These are phyloP conservation scores for Cerastis rubricosa DNA, from an alignment of 2,888 invertebrate species.

Conservation along the genomic window DNA sequence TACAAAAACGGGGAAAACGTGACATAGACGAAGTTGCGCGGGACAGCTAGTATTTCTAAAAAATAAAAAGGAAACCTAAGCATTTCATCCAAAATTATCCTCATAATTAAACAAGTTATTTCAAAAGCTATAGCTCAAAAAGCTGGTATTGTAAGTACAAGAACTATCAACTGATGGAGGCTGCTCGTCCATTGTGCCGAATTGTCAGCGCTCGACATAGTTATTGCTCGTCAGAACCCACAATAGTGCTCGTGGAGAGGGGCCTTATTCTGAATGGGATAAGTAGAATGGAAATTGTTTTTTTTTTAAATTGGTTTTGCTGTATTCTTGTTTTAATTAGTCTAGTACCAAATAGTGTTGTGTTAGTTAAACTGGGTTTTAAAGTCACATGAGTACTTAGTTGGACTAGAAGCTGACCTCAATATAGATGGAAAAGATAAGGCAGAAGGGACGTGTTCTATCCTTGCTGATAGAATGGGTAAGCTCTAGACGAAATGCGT, in stretches of 20 bases:
- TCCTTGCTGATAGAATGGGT: not conserved
- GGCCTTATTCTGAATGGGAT: conserved; percentile 63
- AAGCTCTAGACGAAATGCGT: too few species aligned
- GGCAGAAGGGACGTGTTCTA: not conserved
- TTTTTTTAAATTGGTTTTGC: not conserved
- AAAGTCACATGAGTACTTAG: not conserved
- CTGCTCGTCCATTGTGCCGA: conserved; percentile 59
- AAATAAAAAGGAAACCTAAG: not conserved
- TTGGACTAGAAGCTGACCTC: not conserved
- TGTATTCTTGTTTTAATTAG: not conserved
- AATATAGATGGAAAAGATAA: not conserved
- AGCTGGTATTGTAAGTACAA: conserved; percentile 27
- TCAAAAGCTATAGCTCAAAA: conserved; percentile 45
- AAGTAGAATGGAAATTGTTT: not conserved
- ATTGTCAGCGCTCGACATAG: conserved; percentile 62
- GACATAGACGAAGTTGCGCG: too few species aligned
- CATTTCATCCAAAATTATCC: not conserved
- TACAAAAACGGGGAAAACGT: too few species aligned
- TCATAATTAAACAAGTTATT: conserved; percentile 10
- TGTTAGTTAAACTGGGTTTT: not conserved
- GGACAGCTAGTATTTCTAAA: too few species aligned
- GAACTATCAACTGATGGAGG: conserved; percentile 45
- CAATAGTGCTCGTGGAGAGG: conserved; percentile 66
- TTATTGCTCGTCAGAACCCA: conserved; percentile 72
- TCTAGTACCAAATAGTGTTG: not conserved